phyloP scores from a whole-genome alignment of 2,797 vertebrate genomes.

The Hybognathus amarus region DNA sequence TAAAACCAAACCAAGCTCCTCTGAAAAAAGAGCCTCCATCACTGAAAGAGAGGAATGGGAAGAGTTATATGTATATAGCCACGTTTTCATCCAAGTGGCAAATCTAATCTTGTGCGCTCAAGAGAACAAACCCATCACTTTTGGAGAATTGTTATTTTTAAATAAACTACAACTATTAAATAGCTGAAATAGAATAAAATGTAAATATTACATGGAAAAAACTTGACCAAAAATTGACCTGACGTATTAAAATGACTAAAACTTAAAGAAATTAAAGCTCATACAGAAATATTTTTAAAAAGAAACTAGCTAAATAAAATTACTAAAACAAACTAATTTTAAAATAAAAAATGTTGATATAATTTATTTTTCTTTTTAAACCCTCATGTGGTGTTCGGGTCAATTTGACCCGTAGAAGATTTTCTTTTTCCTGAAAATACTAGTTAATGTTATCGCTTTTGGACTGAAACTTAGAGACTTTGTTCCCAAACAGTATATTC shows the following conservation, averaged over 20 bases:
- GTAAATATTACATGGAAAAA: neutral
- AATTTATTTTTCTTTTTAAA: neutral
- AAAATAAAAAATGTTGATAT: neutral
- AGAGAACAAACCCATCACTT: neutral
- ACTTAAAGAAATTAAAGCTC: neutral
- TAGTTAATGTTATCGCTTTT: no score
- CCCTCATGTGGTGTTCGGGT: no score
- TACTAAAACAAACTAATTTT: neutral
- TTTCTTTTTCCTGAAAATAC: no score
- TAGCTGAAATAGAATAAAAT: neutral
- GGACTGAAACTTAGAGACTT: no score
- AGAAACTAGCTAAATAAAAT: neutral
- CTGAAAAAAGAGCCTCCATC: slow-evolving; percentile 86
- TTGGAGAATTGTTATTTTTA: neutral
- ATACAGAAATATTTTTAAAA: neutral
- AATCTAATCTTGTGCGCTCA: neutral
- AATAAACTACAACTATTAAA: neutral
- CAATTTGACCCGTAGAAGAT: no score
- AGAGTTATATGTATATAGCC: neutral
- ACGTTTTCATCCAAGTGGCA: neutral
- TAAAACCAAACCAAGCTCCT: slow-evolving; percentile 89
- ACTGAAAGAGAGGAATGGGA: slow-evolving; percentile 64
- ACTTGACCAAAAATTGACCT: neutral
- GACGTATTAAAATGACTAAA: neutral
- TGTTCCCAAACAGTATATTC: no score